These are phyloP conservation scores for Mandrillus leucophaeus DNA, from an alignment of 2,113 vertebrate species.

Conservation along the genomic window DNA sequence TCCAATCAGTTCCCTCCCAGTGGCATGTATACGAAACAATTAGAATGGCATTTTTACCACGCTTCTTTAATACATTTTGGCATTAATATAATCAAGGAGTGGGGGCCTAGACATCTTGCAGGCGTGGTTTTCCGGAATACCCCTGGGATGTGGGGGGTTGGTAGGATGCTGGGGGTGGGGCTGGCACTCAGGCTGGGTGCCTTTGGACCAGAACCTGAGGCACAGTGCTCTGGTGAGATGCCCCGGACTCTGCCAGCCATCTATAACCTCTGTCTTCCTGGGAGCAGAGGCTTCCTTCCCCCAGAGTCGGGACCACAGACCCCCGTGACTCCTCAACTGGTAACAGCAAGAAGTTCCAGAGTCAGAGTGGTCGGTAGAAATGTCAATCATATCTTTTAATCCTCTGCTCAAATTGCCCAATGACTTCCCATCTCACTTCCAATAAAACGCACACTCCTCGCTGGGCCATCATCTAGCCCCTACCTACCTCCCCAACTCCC, in stretches of 20 bases:
- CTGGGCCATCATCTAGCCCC: background rate
- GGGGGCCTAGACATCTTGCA: conserved; percentile 85
- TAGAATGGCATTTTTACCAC: conserved; percentile 99
- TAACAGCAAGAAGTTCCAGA: background rate
- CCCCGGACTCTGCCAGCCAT: background rate
- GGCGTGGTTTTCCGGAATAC: conserved; percentile 92
- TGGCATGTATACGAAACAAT: conserved; percentile 99
- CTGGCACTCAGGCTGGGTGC: background rate
- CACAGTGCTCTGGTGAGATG: background rate
- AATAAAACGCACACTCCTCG: background rate
- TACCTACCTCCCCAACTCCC: background rate
- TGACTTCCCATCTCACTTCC: conserved; percentile 4
- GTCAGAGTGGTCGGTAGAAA: background rate
- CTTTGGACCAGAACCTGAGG: conserved; percentile 56
- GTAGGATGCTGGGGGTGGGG: background rate
- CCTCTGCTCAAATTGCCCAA: background rate
- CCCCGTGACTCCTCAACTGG: background rate
- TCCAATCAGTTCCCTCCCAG: conserved; percentile 99
- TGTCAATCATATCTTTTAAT: background rate
- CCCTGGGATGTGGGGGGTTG: conserved; percentile 78
- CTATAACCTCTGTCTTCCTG: background rate
- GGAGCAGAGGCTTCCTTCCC: background rate
- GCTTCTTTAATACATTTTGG: conserved; percentile 97
- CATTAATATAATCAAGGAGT: conserved; percentile 97
- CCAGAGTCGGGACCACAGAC: background rate